phyloP scores from a whole-genome alignment of 2,113 vertebrate species.

The Oryzias melastigma region DNA sequence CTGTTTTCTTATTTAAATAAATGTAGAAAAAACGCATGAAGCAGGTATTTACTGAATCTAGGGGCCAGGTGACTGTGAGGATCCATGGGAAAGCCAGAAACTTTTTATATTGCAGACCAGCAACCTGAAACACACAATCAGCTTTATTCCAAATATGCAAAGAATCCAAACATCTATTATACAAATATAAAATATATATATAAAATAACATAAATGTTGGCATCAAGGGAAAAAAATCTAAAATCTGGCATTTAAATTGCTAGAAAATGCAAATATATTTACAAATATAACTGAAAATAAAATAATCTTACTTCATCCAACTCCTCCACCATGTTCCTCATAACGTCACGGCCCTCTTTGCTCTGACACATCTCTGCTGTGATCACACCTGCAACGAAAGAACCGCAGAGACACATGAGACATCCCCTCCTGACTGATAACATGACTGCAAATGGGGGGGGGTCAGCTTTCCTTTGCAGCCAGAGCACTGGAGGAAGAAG shows the following conservation, averaged over 20 bases:
- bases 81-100: conserved; percentile 93
- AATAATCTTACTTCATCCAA: conserved; percentile 82
- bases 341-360: conserved; percentile 78
- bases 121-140: conserved; percentile 67
- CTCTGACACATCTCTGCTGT: conserved; percentile 91
- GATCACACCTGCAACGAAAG: conserved; percentile 79
- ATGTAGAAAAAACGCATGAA: neutral
- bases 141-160: neutral
- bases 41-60: conserved; percentile 78
- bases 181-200: too few species aligned
- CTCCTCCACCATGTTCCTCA: conserved; percentile 87
- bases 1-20: too few species aligned
- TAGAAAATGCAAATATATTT: too few species aligned
- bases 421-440: too few species aligned
- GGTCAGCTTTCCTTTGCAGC: conserved; percentile 82
- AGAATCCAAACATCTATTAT: neutral
- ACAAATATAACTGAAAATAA: neutral
- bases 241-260: too few species aligned
- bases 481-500: conserved; percentile 93
- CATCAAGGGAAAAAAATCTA: too few species aligned
- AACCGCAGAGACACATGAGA: neutral
- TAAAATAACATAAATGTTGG: too few species aligned
- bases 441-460: neutral
- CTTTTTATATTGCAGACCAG: conserved; percentile 89
- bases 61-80: conserved; percentile 90